These are phyloP conservation scores for Herpailurus yagouaroundi DNA, from an alignment of 2,113 vertebrate species.

Conservation along the genomic window DNA sequence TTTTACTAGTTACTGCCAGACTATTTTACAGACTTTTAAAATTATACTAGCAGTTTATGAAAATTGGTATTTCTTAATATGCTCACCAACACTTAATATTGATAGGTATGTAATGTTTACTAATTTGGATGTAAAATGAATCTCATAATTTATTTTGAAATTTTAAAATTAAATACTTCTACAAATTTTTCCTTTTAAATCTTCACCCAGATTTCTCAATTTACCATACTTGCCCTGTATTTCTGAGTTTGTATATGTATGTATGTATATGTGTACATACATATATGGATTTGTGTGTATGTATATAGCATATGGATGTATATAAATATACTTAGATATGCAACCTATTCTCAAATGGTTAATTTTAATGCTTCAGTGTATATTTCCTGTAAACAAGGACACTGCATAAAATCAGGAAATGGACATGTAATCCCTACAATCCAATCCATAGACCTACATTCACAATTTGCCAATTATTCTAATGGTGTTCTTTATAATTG, in stretches of 20 bases:
- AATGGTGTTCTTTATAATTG: background rate
- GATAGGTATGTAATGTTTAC: background rate
- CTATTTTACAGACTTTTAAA: background rate
- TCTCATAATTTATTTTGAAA: background rate
- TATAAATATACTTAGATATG: background rate
- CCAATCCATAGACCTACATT: background rate
- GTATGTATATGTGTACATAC: background rate
- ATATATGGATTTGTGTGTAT: background rate
- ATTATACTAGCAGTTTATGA: background rate
- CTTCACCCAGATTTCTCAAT: background rate
- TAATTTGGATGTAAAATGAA: background rate
- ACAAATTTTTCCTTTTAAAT: background rate
- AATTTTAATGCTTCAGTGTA: background rate
- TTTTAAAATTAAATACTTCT: background rate
- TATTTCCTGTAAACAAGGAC: background rate
- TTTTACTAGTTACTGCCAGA: background rate
- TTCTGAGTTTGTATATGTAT: background rate
- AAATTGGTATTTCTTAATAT: background rate
- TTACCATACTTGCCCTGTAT: background rate
- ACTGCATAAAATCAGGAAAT: background rate
- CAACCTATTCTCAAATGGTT: no score
- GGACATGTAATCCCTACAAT: background rate
- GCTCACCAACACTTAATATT: background rate
- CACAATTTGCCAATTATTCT: background rate
- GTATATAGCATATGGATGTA: background rate